A percentile compares a stretch with the other conserved stretches of the same genome.
Evolutionary conservation across 2,888 invertebrate species (phyloP).

Genomic region (Sphinx pinastri): DNA sequence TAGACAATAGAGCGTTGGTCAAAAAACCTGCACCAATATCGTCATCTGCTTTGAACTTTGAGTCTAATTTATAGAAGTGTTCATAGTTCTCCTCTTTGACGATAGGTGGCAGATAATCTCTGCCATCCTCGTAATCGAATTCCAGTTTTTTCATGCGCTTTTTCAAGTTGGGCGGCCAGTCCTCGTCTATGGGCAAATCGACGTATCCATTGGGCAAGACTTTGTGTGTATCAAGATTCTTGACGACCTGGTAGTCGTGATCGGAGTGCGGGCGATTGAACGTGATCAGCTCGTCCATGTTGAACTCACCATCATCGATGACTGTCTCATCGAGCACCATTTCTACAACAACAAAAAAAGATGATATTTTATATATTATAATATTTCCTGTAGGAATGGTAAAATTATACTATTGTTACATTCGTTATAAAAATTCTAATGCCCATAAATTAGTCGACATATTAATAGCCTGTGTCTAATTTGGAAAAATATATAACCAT

Average conservation of each 20-base stretch:
- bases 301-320: conserved; percentile 84
- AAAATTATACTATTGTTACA: no score
- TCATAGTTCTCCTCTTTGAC: conserved; percentile 75
- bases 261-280: conserved; percentile 79
- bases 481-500: no score
- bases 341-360: conserved; percentile 52
- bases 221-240: conserved; percentile 56
- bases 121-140: conserved; percentile 73
- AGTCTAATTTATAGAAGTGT: conserved; percentile 57
- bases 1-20: conserved; percentile 65
- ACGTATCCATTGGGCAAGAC: conserved; percentile 73
- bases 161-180: conserved; percentile 83
- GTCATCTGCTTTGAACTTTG: conserved; percentile 56
- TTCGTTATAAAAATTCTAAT: no score
- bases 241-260: conserved; percentile 79
- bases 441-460: no score
- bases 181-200: conserved; percentile 84
- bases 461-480: no score
- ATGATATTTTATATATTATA: not conserved
- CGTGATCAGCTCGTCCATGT: conserved; percentile 85
- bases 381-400: no score
- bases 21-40: conserved; percentile 53
- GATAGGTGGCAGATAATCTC: conserved; percentile 69
- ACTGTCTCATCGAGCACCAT: conserved; percentile 75
- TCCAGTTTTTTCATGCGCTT: conserved; percentile 76